phyloP scores from a whole-genome alignment of 2,888 invertebrate species.

The Aromia moschata region DNA sequence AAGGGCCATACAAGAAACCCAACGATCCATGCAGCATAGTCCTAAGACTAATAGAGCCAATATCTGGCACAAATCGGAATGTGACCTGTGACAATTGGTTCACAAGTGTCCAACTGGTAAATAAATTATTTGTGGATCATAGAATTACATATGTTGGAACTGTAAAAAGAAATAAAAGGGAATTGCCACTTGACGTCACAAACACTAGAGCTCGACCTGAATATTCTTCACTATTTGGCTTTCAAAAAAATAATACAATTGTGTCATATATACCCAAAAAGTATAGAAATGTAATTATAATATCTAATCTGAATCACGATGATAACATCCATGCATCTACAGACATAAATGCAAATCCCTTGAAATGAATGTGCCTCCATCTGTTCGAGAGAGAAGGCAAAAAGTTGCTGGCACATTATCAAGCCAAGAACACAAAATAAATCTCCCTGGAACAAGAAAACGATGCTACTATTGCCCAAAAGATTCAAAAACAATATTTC shows the following conservation, averaged over 20 bases:
- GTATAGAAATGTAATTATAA: slow-evolving; percentile 5
- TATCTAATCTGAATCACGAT: slow-evolving; percentile 15
- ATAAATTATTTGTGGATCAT: slow-evolving; percentile 29
- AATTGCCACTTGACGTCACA: slow-evolving; percentile 34
- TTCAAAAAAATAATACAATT: slow-evolving; percentile 20
- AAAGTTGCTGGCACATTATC: too few species aligned
- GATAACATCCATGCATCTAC: slow-evolving; percentile 1
- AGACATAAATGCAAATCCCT: too few species aligned
- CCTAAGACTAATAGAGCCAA: background rate
- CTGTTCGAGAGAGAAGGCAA: too few species aligned
- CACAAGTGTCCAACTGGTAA: slow-evolving; percentile 24
- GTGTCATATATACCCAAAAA: slow-evolving; percentile 20
- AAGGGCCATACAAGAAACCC: background rate
- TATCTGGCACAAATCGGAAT: background rate
- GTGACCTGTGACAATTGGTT: slow-evolving; percentile 30
- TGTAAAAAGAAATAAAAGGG: slow-evolving; percentile 40
- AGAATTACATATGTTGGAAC: slow-evolving; percentile 36
- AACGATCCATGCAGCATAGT: background rate
- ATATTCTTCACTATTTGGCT: slow-evolving; percentile 32
- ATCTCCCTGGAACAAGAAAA: too few species aligned
- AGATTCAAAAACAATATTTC: too few species aligned
- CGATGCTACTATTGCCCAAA: too few species aligned
- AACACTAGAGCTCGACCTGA: slow-evolving; percentile 19
- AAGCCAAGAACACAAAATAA: too few species aligned
- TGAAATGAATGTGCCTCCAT: too few species aligned